Evolutionary conservation across 1,140 invertebrate genomes (phyloP).

Genomic region (Littorina saxatilis): DNA sequence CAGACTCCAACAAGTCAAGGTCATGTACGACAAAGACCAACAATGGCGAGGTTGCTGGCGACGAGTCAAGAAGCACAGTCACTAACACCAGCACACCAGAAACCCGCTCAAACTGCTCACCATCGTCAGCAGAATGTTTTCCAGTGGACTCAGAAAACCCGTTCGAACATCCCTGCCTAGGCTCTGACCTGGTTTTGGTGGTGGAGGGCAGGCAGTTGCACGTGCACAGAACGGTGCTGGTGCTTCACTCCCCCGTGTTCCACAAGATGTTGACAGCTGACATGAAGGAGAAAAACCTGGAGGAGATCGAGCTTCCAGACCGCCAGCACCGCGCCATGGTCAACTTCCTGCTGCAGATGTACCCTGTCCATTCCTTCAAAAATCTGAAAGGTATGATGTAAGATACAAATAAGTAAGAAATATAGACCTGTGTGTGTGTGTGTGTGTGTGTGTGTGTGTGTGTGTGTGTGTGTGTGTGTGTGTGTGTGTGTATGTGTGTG

Average conservation of each 20-base stretch:
- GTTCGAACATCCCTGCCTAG: not conserved
- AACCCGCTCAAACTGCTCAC: too few relatives aligned
- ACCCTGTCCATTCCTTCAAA: constrained; percentile 20
- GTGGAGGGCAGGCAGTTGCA: constrained; percentile 31
- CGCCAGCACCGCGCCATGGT: not conserved
- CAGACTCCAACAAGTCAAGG: too few relatives aligned
- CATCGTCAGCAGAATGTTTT: too few relatives aligned
- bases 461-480: too few relatives aligned
- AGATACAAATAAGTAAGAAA: not conserved
- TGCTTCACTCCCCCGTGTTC: constrained; percentile 20
- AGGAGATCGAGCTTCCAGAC: not conserved
- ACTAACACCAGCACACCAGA: too few relatives aligned
- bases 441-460: too few relatives aligned
- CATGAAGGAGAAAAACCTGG: not conserved
- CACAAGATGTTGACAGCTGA: not conserved
- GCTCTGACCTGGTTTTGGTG: not conserved
- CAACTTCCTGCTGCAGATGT: constrained; percentile 13
- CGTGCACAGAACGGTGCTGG: constrained; percentile 3
- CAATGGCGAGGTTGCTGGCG: too few relatives aligned
- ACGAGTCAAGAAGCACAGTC: too few relatives aligned
- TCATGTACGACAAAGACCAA: too few relatives aligned
- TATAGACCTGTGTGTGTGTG: too few relatives aligned
- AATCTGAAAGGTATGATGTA: constrained; percentile 13
- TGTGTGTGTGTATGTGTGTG: too few relatives aligned
- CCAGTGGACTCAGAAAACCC: not conserved